A percentile compares a stretch with the other conserved stretches of the same genome.
These are phyloP conservation scores for Scomber japonicus DNA, from an alignment of 2,113 vertebrate genomes.

Conservation along the genomic window DNA sequence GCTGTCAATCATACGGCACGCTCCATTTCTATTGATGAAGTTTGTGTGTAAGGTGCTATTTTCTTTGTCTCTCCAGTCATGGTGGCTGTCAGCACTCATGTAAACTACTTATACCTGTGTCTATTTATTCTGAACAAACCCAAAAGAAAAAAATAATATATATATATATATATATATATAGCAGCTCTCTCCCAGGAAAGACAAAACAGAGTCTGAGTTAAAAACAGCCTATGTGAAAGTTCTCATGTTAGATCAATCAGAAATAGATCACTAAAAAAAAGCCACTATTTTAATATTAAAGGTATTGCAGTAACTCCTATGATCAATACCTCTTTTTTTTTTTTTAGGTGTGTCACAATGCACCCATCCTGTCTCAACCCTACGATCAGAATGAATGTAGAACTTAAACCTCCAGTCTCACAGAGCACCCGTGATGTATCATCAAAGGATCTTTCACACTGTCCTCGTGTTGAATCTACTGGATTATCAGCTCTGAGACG, in stretches of 20 bases:
- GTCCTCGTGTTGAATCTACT: neutral
- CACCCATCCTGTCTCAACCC: neutral
- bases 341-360: constrained; percentile 3
- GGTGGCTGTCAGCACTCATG: constrained; percentile 34
- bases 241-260: constrained; percentile 8
- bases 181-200: neutral
- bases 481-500: constrained; percentile 14
- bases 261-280: constrained; percentile 3
- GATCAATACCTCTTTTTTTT: constrained; percentile 5
- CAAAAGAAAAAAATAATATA: neutral
- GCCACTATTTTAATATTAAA: constrained; percentile 19
- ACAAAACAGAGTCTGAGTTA: neutral
- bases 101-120: constrained; percentile 13
- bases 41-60: constrained; percentile 36
- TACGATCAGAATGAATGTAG: constrained; percentile 21
- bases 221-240: constrained; percentile 10
- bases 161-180: neutral
- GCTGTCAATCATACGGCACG: constrained; percentile 51
- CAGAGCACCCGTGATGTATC: neutral
- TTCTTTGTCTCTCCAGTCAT: constrained; percentile 28
- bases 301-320: constrained; percentile 8
- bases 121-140: constrained; percentile 12
- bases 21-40: constrained; percentile 37
- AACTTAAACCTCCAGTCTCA: constrained; percentile 4
- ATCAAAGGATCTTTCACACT: constrained; percentile 24